Conservation (phyloP, 2,797 vertebrate genomes). For the Percopsis omiscomaycus region DNA sequence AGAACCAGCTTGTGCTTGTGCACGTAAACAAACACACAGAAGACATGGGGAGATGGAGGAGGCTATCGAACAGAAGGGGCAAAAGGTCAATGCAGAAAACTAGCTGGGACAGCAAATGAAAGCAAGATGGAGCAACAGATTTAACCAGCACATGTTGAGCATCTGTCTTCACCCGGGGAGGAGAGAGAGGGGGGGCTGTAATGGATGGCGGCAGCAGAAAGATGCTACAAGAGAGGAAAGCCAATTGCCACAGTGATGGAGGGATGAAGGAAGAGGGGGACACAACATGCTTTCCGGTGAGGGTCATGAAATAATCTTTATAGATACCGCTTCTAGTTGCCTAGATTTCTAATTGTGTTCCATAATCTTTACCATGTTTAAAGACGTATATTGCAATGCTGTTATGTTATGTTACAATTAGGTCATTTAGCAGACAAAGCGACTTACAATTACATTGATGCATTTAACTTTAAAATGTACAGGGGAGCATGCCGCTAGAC, state of each 20-base stretch:
- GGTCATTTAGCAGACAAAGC: no score
- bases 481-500: no score
- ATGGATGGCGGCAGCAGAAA: background rate
- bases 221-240: background rate
- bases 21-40: background rate
- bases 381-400: no score
- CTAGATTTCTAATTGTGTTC: no score
- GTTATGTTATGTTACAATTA: no score
- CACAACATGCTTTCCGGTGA: no score
- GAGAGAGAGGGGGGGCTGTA: background rate
- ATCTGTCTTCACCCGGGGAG: conserved; percentile 33
- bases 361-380: no score
- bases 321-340: no score
- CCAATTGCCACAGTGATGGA: background rate
- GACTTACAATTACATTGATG: no score
- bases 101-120: conserved; percentile 30
- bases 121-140: conserved; percentile 33
- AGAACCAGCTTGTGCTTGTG: no score
- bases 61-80: background rate
- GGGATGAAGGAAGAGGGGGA: background rate
- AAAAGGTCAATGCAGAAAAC: background rate
- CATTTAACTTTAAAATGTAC: no score
- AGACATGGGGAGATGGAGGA: background rate
- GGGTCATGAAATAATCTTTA: background rate
- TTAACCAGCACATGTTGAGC: conserved; percentile 34